Evolutionary conservation across 2,113 vertebrate species (phyloP).

Genomic region (Melanerpes formicivorus): DNA sequence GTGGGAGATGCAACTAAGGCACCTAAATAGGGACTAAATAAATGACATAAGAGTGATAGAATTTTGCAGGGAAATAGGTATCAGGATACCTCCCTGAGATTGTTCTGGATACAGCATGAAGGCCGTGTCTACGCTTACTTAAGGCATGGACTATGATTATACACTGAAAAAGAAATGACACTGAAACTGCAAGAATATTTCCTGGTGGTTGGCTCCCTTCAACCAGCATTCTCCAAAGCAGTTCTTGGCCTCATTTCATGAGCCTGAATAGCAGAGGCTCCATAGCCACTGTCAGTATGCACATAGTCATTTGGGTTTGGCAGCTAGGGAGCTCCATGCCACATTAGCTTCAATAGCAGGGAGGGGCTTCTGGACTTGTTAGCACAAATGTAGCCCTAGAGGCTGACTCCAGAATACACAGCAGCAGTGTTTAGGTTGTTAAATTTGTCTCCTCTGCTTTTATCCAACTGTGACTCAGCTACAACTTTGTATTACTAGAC

Average conservation of each 20-base stretch:
- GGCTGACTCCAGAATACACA: background rate
- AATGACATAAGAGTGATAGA: background rate
- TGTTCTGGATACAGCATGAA: background rate
- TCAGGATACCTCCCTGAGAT: background rate
- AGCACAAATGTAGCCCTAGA: background rate
- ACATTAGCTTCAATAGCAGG: background rate
- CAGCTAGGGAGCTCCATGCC: background rate
- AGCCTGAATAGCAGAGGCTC: background rate
- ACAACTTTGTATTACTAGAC: background rate
- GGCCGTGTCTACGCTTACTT: fast-evolving
- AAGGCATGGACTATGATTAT: fast-evolving
- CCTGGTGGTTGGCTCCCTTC: background rate
- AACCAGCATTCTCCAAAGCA: background rate
- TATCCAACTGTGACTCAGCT: background rate
- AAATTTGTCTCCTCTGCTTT: background rate
- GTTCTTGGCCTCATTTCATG: background rate
- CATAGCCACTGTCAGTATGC: background rate
- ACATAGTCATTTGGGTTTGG: background rate
- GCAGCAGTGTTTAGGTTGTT: background rate
- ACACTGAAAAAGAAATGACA: background rate
- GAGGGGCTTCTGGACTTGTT: background rate
- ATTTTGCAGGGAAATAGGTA: background rate
- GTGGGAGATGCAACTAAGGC: background rate
- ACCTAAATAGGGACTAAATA: background rate
- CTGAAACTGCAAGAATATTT: background rate